Base-by-base conservation (phyloP, 2,888 invertebrate species). In the Osedax frankpressi region DNA sequence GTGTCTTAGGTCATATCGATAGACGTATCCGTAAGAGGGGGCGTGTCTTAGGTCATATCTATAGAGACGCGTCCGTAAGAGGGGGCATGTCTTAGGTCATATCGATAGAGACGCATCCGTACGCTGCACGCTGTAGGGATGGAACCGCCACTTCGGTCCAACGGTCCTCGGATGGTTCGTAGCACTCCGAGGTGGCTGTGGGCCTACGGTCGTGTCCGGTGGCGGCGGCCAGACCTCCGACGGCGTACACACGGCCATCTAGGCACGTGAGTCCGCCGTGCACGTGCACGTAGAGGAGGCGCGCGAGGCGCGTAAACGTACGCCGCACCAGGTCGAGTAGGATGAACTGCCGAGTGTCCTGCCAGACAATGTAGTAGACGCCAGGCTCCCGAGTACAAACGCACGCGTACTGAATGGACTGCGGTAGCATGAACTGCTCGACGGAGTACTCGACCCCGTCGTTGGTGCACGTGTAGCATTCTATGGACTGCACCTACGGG, bases 361-460 rank as follows among this genome's bases (percentile, higher is more conserved):
- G 81, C 83, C 84, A 84, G n/a, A 84, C 79, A 74, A 84, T 83
- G 78, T 82, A 83, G 76, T 83, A 82, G 71, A 71, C 44, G n/a
- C 24, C 24, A 3, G 26, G 65, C 6, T 24, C 6, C 6, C 11
- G n/a, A 30, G 24, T 81, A 44, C 44, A 79, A 70, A 83, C 80
- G 76, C 82, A 80, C 68, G 82, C 79, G 77, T 75, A 80, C 75
- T 82, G 80, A 27, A 83, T 82, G 30, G 78, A 75, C 69, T 82
- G 81, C 1, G 83, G 82, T 71, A 84, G 78, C 28, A 82, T 79
- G 75, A 81, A 82, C 75, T 84, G 82, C 75, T 83, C 83, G 3
- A 81, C 28, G 19, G 73, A 78, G 24, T 81, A 81, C 44, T 77
- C 78, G 25, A 81, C 76, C 6, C 74, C 75, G n/a, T 76, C 74